Evolutionary conservation across 2,797 vertebrate genomes (phyloP).

Genomic region (Florisuga fusca): DNA sequence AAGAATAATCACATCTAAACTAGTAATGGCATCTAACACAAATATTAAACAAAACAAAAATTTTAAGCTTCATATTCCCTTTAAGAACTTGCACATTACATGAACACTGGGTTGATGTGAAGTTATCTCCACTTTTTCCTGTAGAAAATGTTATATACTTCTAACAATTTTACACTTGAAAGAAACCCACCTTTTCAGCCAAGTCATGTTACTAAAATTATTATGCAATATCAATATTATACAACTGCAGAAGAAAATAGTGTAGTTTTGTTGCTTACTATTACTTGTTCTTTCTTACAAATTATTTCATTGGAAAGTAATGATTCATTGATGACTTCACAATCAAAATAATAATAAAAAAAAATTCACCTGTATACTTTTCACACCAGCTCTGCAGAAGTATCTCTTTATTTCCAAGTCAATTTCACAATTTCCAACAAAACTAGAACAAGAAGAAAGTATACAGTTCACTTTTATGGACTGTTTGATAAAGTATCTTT

Average conservation of each 20-base stretch:
- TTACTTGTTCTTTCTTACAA: background rate
- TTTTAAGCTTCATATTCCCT: background rate
- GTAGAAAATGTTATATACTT: background rate
- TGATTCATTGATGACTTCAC: background rate
- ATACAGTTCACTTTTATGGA: background rate
- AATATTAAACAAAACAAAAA: background rate
- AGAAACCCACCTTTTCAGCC: background rate
- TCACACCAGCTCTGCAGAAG: conserved; percentile 97
- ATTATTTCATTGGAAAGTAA: background rate
- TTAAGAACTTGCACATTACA: background rate
- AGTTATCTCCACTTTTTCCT: background rate
- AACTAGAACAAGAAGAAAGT: conserved; percentile 79
- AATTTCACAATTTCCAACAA: conserved; percentile 94
- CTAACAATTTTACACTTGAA: background rate
- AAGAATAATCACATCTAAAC: background rate
- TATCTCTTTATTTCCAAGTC: conserved; percentile 96
- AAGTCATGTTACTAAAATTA: background rate
- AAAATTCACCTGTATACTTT: conserved; percentile 91
- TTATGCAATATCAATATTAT: background rate
- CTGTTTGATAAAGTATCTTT: background rate
- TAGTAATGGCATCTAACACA: background rate
- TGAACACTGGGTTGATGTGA: background rate
- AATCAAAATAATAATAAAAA: background rate
- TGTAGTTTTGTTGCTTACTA: too few species aligned
- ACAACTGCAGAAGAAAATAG: background rate